Base-by-base conservation (phyloP, 2,113 vertebrate genomes). In the Aleadryas rufinucha region DNA sequence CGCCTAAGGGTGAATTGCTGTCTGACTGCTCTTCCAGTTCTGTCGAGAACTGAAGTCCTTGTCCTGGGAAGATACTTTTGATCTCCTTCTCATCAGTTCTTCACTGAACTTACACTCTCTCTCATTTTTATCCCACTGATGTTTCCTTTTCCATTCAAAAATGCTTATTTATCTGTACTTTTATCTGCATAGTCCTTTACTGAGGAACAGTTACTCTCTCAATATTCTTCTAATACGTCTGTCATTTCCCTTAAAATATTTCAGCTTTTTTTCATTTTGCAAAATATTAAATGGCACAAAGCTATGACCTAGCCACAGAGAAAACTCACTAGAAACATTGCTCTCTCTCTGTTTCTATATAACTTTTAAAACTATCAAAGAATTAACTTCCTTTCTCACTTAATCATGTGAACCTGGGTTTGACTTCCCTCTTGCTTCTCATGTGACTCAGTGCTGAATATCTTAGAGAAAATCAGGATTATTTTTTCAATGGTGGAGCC, bases 361-460 rank as follows among this genome's bases (percentile, higher is more conserved):
- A 39, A 60, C 27, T 65, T 82, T 69, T 49, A 35, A 93, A 91
- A 79, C 41, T 72, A 49, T 61, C 28, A 69, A 52, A 89, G 31
- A 76, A 17, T 41, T 56, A 53, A 52, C n/a, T 75, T 63, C 17
- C 12, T 78, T 78, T 79, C 74, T 87, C n/a, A 57, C 18, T 65
- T 69, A 77, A 39, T 15, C 9, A 2, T 23, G 10, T 72, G 50
- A 93, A 83, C 9, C 21, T 69, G 53, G 10, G 12, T 72, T 95
- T 92, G 49, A 57, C 66, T 95, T 93, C 61, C 79, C 15, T 91
- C 26, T 57, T 79, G 28, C 30, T 87, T 92, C 53, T 71, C 42
- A 41, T 13, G 31, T 69, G 53, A 68, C 33, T 79, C 45, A 53
- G 9, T 89, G 12, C 28, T 75, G 39, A 76, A 79, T 24, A 13